A percentile compares a stretch with the other conserved stretches of the same genome.
phyloP scores from a whole-genome alignment of 2,113 vertebrate species.

The Alexandromys fortis region DNA sequence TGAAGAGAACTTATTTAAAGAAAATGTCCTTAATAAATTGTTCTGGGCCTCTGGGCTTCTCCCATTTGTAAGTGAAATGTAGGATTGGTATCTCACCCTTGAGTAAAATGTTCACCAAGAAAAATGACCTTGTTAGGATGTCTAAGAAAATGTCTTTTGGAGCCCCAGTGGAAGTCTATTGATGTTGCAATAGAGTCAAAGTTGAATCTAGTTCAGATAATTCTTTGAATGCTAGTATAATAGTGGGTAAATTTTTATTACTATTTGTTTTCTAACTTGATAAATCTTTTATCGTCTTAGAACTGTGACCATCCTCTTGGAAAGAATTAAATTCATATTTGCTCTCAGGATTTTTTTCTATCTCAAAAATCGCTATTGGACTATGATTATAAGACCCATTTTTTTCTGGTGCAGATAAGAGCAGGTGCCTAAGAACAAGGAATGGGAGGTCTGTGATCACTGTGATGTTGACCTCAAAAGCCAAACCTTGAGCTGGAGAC shows the following conservation, averaged over 20 bases:
- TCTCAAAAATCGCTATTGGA: not conserved
- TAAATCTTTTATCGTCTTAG: conserved; percentile 38
- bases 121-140: conserved; percentile 58
- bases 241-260: not conserved
- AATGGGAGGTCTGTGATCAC: not conserved
- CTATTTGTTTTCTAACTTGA: conserved; percentile 31
- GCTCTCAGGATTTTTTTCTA: not conserved
- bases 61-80: conserved; percentile 45
- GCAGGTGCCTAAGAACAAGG: not conserved
- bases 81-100: conserved; percentile 39
- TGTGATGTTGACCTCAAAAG: conserved; percentile 19
- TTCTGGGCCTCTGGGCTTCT: conserved; percentile 49
- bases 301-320: not conserved
- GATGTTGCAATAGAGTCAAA: not conserved
- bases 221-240: conserved; percentile 14
- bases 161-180: not conserved
- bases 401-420: not conserved
- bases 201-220: conserved; percentile 37
- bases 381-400: not conserved
- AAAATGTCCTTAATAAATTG: conserved; percentile 61
- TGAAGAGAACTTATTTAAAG: conserved; percentile 57
- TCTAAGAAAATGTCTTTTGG: conserved; percentile 47
- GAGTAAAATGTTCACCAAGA: conserved; percentile 50
- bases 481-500: not conserved
- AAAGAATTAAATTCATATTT: conserved; percentile 20